Conservation (phyloP, 2,888 invertebrate species). For the Harmothoe impar region DNA sequence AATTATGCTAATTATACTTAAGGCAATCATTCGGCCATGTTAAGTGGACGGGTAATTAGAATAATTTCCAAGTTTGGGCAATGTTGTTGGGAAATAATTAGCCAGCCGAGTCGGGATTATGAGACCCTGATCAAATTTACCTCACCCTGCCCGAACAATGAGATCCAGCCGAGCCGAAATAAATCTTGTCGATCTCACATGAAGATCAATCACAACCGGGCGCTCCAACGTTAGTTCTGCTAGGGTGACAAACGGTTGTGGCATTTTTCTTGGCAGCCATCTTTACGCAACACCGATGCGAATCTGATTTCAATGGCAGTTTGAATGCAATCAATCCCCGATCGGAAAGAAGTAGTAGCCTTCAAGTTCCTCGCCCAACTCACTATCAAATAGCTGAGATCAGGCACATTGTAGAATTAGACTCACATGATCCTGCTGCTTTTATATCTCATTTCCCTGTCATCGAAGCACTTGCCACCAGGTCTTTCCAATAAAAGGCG, state of each 20-base stretch:
- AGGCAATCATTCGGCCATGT: constrained; percentile 37
- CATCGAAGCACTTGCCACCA: background rate
- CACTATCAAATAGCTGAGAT: background rate
- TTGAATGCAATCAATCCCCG: constrained; percentile 27
- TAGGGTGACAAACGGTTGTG: constrained; percentile 30
- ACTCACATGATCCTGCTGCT: background rate
- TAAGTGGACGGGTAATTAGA: constrained; percentile 47
- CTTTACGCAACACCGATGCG: constrained; percentile 26
- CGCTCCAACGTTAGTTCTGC: constrained; percentile 50
- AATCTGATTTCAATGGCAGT: constrained; percentile 42
- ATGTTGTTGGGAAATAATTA: constrained; percentile 41
- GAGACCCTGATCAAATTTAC: constrained; percentile 51
- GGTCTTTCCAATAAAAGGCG: background rate
- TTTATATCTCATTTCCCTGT: background rate
- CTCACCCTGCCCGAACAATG: constrained; percentile 26
- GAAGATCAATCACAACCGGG: constrained; percentile 23
- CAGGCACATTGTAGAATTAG: background rate
- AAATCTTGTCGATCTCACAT: constrained; percentile 55
- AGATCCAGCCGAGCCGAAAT: constrained; percentile 35
- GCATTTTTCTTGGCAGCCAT: constrained; percentile 13
- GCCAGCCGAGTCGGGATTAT: background rate
- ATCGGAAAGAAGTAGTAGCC: background rate
- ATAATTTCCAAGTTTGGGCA: constrained; percentile 43
- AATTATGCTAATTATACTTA: constrained; percentile 43
- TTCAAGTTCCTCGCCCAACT: background rate